phyloP scores from a whole-genome alignment of 2,888 invertebrate genomes.

The Epiblema foenella region DNA sequence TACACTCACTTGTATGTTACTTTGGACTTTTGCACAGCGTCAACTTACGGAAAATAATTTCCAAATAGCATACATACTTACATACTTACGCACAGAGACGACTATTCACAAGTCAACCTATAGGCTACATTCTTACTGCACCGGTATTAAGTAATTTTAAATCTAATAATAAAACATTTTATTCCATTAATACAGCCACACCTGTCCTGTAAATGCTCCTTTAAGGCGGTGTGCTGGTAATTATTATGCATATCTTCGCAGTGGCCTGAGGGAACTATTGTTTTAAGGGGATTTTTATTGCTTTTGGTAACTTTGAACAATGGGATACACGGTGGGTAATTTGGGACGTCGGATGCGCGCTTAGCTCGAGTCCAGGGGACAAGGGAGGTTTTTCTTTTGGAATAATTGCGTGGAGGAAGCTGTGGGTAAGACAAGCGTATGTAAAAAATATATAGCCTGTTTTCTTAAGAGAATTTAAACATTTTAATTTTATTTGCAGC shows the following conservation, averaged over 20 bases:
- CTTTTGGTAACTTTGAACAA: slow-evolving; percentile 81
- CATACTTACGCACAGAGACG: too few relatives aligned
- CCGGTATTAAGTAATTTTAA: slow-evolving; percentile 24
- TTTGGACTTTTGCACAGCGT: neutral
- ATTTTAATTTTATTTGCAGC: neutral
- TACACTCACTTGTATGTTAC: neutral
- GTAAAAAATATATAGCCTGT: neutral
- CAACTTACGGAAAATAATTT: neutral
- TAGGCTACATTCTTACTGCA: slow-evolving; percentile 4
- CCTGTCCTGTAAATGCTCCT: slow-evolving; percentile 76
- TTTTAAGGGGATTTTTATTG: slow-evolving; percentile 81
- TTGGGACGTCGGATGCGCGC: slow-evolving; percentile 65
- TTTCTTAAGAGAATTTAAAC: neutral
- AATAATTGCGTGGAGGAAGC: slow-evolving; percentile 6
- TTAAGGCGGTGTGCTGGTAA: slow-evolving; percentile 80
- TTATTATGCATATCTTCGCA: slow-evolving; percentile 80
- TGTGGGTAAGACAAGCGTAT: neutral
- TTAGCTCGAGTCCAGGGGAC: slow-evolving; percentile 65
- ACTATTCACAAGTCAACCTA: neutral
- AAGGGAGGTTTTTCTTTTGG: slow-evolving; percentile 38
- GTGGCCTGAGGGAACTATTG: slow-evolving; percentile 81
- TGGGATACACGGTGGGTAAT: slow-evolving; percentile 74
- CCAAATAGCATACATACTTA: too few relatives aligned
- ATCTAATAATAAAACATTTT: slow-evolving; percentile 41
- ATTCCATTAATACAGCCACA: slow-evolving; percentile 69